Conservation (phyloP, 1,140 invertebrate species). For the Chrysoperla carnea region DNA sequence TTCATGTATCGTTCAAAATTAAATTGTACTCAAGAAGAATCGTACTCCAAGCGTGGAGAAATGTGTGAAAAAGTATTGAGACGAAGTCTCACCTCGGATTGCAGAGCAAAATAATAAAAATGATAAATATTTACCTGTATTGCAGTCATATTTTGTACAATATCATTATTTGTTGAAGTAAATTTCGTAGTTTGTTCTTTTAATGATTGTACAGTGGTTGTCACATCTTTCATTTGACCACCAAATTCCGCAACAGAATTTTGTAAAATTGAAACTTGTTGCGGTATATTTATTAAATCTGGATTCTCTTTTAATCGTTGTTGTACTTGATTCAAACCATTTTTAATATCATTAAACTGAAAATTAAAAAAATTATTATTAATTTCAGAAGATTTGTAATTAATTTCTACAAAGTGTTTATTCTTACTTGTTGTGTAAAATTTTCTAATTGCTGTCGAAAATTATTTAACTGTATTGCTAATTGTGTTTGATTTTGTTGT, state of each 20-base stretch:
- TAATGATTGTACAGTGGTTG: conserved; percentile 18
- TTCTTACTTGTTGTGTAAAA: conserved; percentile 28
- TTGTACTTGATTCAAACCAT: conserved; percentile 30
- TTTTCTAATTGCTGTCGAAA: conserved; percentile 26
- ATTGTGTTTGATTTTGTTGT: conserved; percentile 36
- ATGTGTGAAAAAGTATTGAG: no score
- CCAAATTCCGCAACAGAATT: conserved; percentile 37
- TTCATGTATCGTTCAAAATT: no score
- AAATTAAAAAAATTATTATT: background rate
- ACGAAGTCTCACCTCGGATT: no score
- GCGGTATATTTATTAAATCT: conserved; percentile 33
- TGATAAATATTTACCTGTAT: conserved; percentile 15
- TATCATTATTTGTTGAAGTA: conserved; percentile 18
- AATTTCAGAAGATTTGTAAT: background rate
- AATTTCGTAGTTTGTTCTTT: conserved; percentile 21
- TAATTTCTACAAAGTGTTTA: background rate
- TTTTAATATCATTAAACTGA: conserved; percentile 26
- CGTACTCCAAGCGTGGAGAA: no score
- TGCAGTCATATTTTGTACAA: conserved; percentile 22
- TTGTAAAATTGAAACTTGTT: conserved; percentile 28
- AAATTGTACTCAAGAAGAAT: no score
- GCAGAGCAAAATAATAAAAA: no score
- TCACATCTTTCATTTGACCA: conserved; percentile 29
- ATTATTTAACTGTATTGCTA: conserved; percentile 29
- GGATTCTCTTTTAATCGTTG: conserved; percentile 34